Conservation (phyloP, 2,797 vertebrate species). For the Furcifer pardalis region DNA sequence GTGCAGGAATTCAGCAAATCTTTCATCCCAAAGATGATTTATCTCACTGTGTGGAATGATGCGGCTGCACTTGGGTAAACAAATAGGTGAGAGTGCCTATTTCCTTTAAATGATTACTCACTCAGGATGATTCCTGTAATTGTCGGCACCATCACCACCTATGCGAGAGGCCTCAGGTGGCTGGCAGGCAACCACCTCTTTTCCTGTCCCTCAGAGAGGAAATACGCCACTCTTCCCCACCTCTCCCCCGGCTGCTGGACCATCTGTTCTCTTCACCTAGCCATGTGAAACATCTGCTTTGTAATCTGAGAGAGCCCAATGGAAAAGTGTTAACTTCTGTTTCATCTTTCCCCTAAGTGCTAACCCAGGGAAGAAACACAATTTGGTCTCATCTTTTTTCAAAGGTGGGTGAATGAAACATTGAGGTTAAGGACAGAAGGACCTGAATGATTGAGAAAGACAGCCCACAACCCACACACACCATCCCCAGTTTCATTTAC, state of each 20-base stretch:
- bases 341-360: constrained; percentile 34
- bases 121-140: not conserved
- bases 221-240: not conserved
- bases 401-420: constrained; percentile 14
- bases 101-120: not conserved
- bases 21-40: not conserved
- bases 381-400: not conserved
- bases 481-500: not conserved
- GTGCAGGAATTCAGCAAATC: not conserved
- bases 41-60: not conserved
- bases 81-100: not conserved
- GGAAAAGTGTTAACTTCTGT: constrained; percentile 1
- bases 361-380: not conserved
- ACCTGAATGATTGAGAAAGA: accelerated
- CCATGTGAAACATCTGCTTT: constrained; percentile 7
- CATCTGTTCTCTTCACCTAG: constrained; percentile 10
- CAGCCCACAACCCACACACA: accelerated
- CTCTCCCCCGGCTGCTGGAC: not conserved
- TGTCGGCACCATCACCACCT: not conserved
- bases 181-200: not conserved
- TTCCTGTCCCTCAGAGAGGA: not conserved
- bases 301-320: constrained; percentile 21
- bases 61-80: not conserved
- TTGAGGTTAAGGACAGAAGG: accelerated
- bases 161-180: constrained; percentile 2